Evolutionary conservation across 1,140 invertebrate genomes (phyloP).

Genomic region (Macrocentrus cingulum): DNA sequence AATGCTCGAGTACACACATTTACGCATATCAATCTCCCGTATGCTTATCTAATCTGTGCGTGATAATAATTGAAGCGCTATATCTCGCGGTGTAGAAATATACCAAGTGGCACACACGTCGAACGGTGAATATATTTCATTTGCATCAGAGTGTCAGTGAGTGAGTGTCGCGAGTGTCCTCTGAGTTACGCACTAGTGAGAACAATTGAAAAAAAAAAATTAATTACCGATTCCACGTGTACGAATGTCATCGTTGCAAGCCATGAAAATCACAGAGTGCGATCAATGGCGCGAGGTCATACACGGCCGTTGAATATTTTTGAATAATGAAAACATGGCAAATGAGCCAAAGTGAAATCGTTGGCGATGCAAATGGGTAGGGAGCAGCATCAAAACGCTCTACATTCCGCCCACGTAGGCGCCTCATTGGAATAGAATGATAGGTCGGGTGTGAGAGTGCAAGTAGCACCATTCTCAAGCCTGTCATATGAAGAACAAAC

Average conservation of each 20-base stretch:
- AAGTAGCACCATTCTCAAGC: slow-evolving; percentile 50
- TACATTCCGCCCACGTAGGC: slow-evolving; percentile 30
- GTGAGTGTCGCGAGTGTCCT: no score
- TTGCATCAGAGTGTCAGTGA: not conserved
- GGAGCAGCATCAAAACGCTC: slow-evolving; percentile 28
- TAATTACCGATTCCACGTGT: not conserved
- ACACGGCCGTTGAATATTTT: slow-evolving; percentile 22
- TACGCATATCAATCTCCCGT: not conserved
- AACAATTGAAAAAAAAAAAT: not conserved
- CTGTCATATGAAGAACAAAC: slow-evolving; percentile 16
- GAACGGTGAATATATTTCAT: not conserved
- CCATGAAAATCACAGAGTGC: slow-evolving; percentile 1
- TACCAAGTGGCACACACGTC: not conserved
- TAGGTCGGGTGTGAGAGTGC: slow-evolving; percentile 43
- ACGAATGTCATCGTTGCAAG: not conserved
- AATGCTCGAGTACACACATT: slow-evolving; percentile 1
- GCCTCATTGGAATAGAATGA: slow-evolving; percentile 46
- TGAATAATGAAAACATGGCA: slow-evolving; percentile 26
- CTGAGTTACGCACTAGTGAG: no score
- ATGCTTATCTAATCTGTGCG: slow-evolving; percentile 14
- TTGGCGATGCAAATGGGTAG: slow-evolving; percentile 22
- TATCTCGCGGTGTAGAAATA: no score
- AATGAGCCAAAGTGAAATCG: slow-evolving; percentile 29
- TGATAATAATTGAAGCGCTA: slow-evolving; percentile 4
- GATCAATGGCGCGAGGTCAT: slow-evolving; percentile 1